These are phyloP conservation scores for Drosophila pseudotalamancana DNA, from an alignment of 2,888 invertebrate species.

Conservation along the genomic window DNA sequence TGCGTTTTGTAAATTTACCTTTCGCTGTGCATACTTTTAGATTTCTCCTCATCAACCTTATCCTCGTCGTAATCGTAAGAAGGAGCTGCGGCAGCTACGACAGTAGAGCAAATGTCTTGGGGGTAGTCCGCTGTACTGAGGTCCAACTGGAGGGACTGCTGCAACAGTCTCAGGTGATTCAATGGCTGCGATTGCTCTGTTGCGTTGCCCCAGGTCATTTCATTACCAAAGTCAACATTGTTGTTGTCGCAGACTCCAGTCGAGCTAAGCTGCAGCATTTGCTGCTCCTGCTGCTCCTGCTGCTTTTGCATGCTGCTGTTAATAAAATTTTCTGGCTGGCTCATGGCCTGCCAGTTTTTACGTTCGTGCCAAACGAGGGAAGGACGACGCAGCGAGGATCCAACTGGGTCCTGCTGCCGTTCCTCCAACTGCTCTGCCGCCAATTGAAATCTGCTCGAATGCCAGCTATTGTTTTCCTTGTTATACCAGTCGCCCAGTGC, in stretches of 20 bases:
- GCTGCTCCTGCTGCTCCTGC: constrained; percentile 30
- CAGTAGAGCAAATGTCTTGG: constrained; percentile 29
- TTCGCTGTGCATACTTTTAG: constrained; percentile 62
- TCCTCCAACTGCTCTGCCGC: constrained; percentile 36
- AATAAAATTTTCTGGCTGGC: constrained; percentile 74
- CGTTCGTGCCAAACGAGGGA: constrained; percentile 38
- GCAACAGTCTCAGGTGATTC: constrained; percentile 57
- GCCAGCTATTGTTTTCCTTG: constrained; percentile 63
- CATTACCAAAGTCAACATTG: constrained; percentile 76
- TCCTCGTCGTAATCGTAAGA: constrained; percentile 29
- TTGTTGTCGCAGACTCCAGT: constrained; percentile 22
- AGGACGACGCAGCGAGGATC: constrained; percentile 18
- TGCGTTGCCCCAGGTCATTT: constrained; percentile 69
- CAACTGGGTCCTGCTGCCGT: constrained; percentile 9
- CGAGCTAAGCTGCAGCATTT: constrained; percentile 35
- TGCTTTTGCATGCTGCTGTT: constrained; percentile 58
- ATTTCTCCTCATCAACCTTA: constrained; percentile 36
- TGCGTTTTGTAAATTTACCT: constrained; percentile 74
- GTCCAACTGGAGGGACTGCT: constrained; percentile 6
- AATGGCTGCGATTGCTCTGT: constrained; percentile 69
- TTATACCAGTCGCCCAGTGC: constrained; percentile 8
- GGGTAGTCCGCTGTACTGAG: constrained; percentile 9
- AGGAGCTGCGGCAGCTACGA: constrained; percentile 14
- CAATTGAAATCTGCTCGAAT: constrained; percentile 60
- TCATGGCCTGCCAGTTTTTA: constrained; percentile 60